Evolutionary conservation across 1,140 invertebrate species (phyloP).

Genomic region (Homarus americanus): DNA sequence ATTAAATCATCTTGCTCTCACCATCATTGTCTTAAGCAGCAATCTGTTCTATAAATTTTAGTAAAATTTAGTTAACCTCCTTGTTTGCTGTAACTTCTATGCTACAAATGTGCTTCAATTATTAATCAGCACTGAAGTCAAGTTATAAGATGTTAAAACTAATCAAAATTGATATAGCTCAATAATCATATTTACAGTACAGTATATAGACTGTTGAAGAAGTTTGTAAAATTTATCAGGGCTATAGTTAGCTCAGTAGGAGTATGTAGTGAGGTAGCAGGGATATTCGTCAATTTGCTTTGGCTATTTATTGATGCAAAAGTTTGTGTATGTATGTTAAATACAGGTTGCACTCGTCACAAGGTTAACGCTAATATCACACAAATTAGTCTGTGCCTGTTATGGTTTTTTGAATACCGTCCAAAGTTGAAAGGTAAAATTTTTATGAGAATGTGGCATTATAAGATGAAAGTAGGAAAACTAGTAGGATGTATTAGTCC

Average conservation of each 20-base stretch:
- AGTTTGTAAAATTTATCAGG: not conserved
- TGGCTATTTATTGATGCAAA: not conserved
- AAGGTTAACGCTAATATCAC: not conserved
- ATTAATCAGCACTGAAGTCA: not conserved
- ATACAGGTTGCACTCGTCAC: not conserved
- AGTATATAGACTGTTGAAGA: not conserved
- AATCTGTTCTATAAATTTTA: too few species aligned
- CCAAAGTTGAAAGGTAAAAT: constrained; percentile 18
- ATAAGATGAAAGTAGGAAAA: not conserved
- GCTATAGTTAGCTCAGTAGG: not conserved
- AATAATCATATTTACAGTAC: not conserved
- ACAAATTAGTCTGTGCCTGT: constrained; percentile 23
- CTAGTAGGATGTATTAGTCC: not conserved
- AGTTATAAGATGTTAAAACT: not conserved
- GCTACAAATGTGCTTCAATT: too few species aligned
- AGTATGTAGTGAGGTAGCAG: not conserved
- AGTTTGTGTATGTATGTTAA: not conserved
- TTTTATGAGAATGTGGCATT: not conserved
- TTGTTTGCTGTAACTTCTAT: too few species aligned
- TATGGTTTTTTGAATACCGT: constrained; percentile 17
- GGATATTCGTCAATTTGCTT: not conserved
- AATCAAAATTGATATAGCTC: not conserved
- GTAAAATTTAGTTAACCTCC: too few species aligned
- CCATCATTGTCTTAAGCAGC: too few species aligned
- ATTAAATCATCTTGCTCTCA: too few species aligned